These are phyloP conservation scores for Elymnias hypermnestra DNA, from an alignment of 1,140 invertebrate genomes.

Conservation along the genomic window DNA sequence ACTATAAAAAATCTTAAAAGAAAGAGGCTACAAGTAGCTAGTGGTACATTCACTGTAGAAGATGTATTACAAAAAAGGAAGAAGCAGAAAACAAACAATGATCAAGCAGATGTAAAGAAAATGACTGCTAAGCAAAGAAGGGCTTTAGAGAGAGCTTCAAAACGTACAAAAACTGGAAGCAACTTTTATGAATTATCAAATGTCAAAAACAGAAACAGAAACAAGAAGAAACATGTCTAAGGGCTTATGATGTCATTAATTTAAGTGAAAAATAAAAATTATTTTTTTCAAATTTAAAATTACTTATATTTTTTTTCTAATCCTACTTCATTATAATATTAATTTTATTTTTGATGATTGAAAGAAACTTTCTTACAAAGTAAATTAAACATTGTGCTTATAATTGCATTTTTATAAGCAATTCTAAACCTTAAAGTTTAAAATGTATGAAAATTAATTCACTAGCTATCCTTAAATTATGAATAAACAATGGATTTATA, in stretches of 20 bases:
- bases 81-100: slow-evolving; percentile 37
- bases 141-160: slow-evolving; percentile 83
- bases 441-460: no score
- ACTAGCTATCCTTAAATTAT: no score
- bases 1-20: slow-evolving; percentile 58
- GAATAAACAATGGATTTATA: no score
- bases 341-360: no score
- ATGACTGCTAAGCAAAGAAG: slow-evolving; percentile 87
- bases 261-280: no score
- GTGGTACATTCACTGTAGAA: slow-evolving; percentile 79
- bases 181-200: slow-evolving; percentile 96
- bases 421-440: no score
- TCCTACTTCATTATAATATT: no score
- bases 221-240: slow-evolving; percentile 73
- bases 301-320: no score
- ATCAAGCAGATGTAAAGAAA: slow-evolving; percentile 57
- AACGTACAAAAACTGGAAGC: slow-evolving; percentile 91
- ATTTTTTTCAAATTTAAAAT: no score
- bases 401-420: no score
- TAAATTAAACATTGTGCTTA: no score
- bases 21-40: slow-evolving; percentile 73
- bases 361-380: no score
- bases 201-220: slow-evolving; percentile 92
- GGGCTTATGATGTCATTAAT: not conserved
- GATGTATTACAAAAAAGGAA: slow-evolving; percentile 45